Evolutionary conservation across 1,140 invertebrate species (phyloP).

Genomic region (Drosophila nikananu): DNA sequence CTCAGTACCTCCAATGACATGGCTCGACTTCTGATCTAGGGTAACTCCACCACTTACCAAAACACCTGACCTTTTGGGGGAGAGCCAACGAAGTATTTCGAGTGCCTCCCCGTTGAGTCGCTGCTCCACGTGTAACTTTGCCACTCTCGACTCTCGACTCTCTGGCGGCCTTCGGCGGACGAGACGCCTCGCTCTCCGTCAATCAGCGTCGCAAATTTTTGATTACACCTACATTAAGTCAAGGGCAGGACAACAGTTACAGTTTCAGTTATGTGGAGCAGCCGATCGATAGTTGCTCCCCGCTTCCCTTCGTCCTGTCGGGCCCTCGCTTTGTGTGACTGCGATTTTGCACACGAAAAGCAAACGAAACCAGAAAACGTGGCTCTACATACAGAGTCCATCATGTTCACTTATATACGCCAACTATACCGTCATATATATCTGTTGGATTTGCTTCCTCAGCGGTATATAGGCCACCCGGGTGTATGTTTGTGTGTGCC

Average conservation of each 20-base stretch:
- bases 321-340: slow-evolving; percentile 44
- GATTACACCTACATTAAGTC: slow-evolving; percentile 81
- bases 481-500: slow-evolving; percentile 29
- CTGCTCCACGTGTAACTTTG: slow-evolving; percentile 27
- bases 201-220: slow-evolving; percentile 83
- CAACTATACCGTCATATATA: slow-evolving; percentile 54
- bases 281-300: slow-evolving; percentile 69
- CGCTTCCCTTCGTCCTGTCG: slow-evolving; percentile 12
- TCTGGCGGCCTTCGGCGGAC: slow-evolving; percentile 13
- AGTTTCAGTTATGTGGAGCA: slow-evolving; percentile 71
- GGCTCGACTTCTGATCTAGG: neutral
- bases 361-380: slow-evolving; percentile 70
- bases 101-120: slow-evolving; percentile 12
- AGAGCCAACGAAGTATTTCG: slow-evolving; percentile 28
- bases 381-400: slow-evolving; percentile 61
- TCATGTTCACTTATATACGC: slow-evolving; percentile 47
- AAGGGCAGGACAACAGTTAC: slow-evolving; percentile 74
- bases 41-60: neutral
- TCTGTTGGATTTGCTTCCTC: slow-evolving; percentile 36
- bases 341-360: slow-evolving; percentile 82
- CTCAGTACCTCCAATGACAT: neutral
- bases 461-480: slow-evolving; percentile 67
- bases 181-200: slow-evolving; percentile 59
- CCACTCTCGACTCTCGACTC: slow-evolving; percentile 22
- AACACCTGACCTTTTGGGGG: neutral